phyloP scores from a whole-genome alignment of 2,113 vertebrate genomes.

The Ageneiosus marmoratus region DNA sequence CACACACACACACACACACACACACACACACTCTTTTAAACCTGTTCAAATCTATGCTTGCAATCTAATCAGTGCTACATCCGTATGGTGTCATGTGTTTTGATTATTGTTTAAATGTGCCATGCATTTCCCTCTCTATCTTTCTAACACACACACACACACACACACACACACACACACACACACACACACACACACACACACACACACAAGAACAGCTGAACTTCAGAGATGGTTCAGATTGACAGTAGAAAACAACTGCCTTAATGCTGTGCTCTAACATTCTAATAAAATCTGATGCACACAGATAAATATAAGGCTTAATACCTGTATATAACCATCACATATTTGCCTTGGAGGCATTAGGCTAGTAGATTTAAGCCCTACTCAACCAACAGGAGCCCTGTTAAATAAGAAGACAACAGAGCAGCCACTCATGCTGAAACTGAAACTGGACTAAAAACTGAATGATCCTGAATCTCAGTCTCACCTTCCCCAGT shows the following conservation, averaged over 20 bases:
- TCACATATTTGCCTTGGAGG: not conserved
- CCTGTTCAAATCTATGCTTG: conserved; percentile 48
- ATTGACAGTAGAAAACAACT: conserved; percentile 8
- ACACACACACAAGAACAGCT: conserved; percentile 3
- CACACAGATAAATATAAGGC: not conserved
- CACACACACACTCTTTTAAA: not conserved
- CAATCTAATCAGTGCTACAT: conserved; percentile 63
- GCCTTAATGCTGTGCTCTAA: not conserved
- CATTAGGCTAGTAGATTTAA: not conserved
- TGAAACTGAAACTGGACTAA: conserved; percentile 43
- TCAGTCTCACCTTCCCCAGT: not conserved
- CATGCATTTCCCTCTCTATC: conserved; percentile 45
- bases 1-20: not conserved
- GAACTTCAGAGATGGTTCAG: not conserved
- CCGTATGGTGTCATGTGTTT: conserved; percentile 58
- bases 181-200: conserved; percentile 34
- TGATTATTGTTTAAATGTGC: conserved; percentile 61
- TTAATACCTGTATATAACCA: not conserved
- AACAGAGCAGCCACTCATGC: conserved; percentile 43
- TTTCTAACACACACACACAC: conserved; percentile 21
- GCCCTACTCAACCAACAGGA: not conserved
- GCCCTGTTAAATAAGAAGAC: conserved; percentile 48
- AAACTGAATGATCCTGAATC: conserved; percentile 35
- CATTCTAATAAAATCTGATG: not conserved
- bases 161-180: conserved; percentile 16